Base-by-base conservation (phyloP, 2,797 vertebrate genomes). In the Malacoctenus gilli region DNA sequence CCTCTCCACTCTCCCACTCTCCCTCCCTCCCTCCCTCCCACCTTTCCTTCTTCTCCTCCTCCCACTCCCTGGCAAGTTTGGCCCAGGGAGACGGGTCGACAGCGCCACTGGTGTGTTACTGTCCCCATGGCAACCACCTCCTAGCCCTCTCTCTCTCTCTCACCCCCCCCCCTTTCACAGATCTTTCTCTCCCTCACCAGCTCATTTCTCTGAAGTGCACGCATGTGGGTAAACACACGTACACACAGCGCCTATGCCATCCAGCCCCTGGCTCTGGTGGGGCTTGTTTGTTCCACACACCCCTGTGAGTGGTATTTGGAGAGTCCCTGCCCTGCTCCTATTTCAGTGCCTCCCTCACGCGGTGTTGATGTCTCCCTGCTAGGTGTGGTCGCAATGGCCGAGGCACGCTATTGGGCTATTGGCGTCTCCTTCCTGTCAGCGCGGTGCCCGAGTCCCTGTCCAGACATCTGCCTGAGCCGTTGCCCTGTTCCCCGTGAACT, bases 81-180 rank as follows among this genome's bases (percentile, higher is more conserved):
- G 88, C 89, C 88, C 85, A 82, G 87, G 79, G 90, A 91, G 90
- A 92, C 89, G 87, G 90, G 91, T 89, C 87, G 88, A 84, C 89
- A 91, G 87, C 83, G 68, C 88, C 91, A 92, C 89, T 93, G 90
- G 89, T 92, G 91, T 93, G 92, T 92, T 92, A 93, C 89, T 80
- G 80, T 93, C 89, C 84, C 92, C 87, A 93, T 93, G 82, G 91
- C 90, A 93, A 93, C 92, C 84, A 82, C 86, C 87, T 83, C 82
- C 82, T 70, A 75, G 76, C 73, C 71, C 69, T 76, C 61, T 23
- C 59, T 35, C 61, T 30, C 40, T 14, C 68, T 4, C 57, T 13
- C 25, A 6, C 25, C 86, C 82, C 82, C 69, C 74, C 77, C 73
- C 71, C 68, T 76, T 59, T 23, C 59, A 34, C 60, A 23, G 37